Evolutionary conservation across 1,140 invertebrate species (phyloP).

Genomic region (Drosophila sp.): DNA sequence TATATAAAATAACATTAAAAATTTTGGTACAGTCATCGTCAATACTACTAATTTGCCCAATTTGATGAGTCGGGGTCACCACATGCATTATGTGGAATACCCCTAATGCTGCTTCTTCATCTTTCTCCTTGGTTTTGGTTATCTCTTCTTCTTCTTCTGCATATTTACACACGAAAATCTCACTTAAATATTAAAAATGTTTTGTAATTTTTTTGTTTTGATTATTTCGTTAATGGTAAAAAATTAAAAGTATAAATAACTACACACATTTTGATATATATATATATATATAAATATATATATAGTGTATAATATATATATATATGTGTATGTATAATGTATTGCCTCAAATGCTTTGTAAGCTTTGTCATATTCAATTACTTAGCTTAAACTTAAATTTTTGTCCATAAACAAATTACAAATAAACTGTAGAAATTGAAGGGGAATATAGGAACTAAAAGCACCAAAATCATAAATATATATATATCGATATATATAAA

Average conservation of each 20-base stretch:
- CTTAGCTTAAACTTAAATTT: slow-evolving; percentile 58
- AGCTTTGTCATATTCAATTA: slow-evolving; percentile 76
- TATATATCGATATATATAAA: slow-evolving; percentile 21
- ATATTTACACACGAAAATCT: slow-evolving; percentile 63
- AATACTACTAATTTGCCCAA: slow-evolving; percentile 40
- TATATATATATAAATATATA: background rate
- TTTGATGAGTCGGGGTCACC: slow-evolving; percentile 2
- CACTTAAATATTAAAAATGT: slow-evolving; percentile 35
- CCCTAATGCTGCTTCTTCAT: slow-evolving; percentile 51
- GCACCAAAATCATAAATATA: slow-evolving; percentile 70
- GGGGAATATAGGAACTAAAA: slow-evolving; percentile 71
- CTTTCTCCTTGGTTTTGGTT: slow-evolving; percentile 42
- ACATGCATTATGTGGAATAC: slow-evolving; percentile 15
- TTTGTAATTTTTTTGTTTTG: slow-evolving; percentile 27
- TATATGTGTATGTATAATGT: slow-evolving; percentile 36
- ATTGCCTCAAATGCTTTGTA: slow-evolving; percentile 81
- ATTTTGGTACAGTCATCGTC: slow-evolving; percentile 81
- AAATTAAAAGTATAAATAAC: slow-evolving; percentile 3
- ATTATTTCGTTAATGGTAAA: slow-evolving; percentile 50
- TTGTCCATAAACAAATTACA: slow-evolving; percentile 40
- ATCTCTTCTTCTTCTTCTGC: slow-evolving; percentile 15
- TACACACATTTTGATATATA: slow-evolving; percentile 1
- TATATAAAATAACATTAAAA: slow-evolving; percentile 72
- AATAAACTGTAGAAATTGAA: slow-evolving; percentile 33
- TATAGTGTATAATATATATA: slow-evolving; percentile 3